phyloP scores from a whole-genome alignment of 2,797 vertebrate species.

The Todus mexicanus region DNA sequence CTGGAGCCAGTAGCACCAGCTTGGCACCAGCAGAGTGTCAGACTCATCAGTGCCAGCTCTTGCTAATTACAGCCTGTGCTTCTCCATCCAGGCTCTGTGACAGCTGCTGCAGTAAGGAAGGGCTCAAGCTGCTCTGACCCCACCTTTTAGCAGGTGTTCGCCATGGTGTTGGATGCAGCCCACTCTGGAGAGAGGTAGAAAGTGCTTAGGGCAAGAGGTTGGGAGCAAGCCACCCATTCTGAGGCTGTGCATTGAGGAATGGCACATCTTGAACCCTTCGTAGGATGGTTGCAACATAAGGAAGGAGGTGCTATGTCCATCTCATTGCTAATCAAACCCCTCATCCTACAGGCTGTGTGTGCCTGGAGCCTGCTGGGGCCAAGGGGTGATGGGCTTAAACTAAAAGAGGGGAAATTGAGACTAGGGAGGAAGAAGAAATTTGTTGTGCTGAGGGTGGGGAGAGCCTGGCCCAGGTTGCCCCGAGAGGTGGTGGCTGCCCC shows the following conservation, averaged over 20 bases:
- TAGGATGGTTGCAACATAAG: fast-evolving
- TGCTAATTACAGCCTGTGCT: neutral
- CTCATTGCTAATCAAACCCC: neutral
- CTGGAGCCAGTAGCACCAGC: neutral
- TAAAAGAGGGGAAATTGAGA: neutral
- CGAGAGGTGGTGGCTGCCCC: neutral
- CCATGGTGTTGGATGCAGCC: neutral
- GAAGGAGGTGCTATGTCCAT: neutral
- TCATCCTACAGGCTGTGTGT: fast-evolving
- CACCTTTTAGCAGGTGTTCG: fast-evolving
- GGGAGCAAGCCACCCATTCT: neutral
- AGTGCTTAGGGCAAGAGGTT: neutral
- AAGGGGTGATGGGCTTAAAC: neutral
- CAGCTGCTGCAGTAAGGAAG: neutral
- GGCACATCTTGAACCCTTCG: fast-evolving
- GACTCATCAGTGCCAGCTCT: neutral
- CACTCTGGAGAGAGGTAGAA: no score
- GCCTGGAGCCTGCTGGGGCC: neutral
- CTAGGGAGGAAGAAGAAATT: neutral
- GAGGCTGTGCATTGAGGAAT: fast-evolving
- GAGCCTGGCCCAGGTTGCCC: neutral
- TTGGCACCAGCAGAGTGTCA: neutral
- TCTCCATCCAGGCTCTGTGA: neutral
- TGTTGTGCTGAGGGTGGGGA: neutral
- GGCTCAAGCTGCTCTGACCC: neutral